Evolutionary conservation across 2,797 vertebrate genomes (phyloP), one percentile per base, ranked within the genome.

Genomic region (Enteromius treurensis): DNA sequence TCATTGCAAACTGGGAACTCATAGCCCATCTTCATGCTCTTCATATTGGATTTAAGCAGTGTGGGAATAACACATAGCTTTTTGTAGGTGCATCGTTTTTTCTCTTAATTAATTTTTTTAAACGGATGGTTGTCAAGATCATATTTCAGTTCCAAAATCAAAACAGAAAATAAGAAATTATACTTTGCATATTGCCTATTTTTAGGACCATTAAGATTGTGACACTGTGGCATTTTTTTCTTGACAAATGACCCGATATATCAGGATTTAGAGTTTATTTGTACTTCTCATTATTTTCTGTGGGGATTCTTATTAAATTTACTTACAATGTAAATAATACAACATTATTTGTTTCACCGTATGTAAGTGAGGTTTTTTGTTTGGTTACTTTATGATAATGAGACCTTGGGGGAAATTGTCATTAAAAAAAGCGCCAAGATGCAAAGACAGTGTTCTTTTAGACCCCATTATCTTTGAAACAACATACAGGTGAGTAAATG

Each of bases 161-260:
- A 75, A 47, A 37, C 3, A 4, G 21, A 40, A 32, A 21, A 32
- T 21, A 32, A 37, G 5, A 55, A 8, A 15, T 58, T 55, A 21
- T 34, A 26, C 21, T 76, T 40, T 40, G 32, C 51, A n/a, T 76
- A 58, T 75, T 23, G 32, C 3, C 51, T 58, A 2, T 58, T 76
- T 55, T 40, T 40, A 40, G 73, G 3, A 17, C 51, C 34, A 17
- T 76, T 75, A 74, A 34, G 32, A 75, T 74, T 74, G 71, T 53
- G 71, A 74, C 29, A 34, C 29, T 51, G 45, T 47, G 2, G 11
- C 45, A 14, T 51, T 73, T 21, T 32, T 75, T 76, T 40, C 13
- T 15, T 58, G 32, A 76, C 7, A 58, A 55, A 76, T 40, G 8
- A 40, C 3, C 51, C 17, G 19, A 34, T 21, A 40, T 51, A 49